Conservation (phyloP, 2,888 invertebrate species). For the Theretra japonica region DNA sequence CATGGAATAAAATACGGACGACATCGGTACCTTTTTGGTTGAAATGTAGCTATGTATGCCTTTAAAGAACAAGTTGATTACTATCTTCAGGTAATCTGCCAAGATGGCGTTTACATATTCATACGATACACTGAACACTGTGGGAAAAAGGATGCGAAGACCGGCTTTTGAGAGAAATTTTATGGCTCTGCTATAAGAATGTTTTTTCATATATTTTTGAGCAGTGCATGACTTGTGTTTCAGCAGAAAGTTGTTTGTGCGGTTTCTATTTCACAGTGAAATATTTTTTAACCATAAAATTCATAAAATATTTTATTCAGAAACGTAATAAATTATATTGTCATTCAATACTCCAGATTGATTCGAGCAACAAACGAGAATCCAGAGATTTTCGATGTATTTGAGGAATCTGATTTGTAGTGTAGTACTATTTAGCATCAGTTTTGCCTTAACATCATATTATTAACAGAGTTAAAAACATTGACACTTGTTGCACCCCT, state of each 20-base stretch:
- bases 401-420: too few relatives aligned
- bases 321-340: too few relatives aligned
- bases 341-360: too few relatives aligned
- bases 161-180: conserved; percentile 25
- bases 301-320: too few relatives aligned
- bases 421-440: too few relatives aligned
- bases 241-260: conserved; percentile 1
- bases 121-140: conserved; percentile 15
- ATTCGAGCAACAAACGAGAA: too few relatives aligned
- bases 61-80: conserved; percentile 18
- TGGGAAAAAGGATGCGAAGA: conserved; percentile 23
- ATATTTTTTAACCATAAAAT: too few relatives aligned
- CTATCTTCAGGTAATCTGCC: conserved; percentile 18
- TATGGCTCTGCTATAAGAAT: conserved; percentile 1
- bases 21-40: not conserved
- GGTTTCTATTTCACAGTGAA: not conserved
- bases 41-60: not conserved
- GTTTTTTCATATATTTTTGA: conserved; percentile 18
- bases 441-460: too few relatives aligned
- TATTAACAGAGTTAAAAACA: too few relatives aligned
- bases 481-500: too few relatives aligned
- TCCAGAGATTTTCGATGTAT: too few relatives aligned
- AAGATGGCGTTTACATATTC: conserved; percentile 23
- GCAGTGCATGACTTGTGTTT: conserved; percentile 17
- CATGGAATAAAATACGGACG: not conserved